phyloP scores from a whole-genome alignment of 2,113 vertebrate species.

The Pongo abelii region DNA sequence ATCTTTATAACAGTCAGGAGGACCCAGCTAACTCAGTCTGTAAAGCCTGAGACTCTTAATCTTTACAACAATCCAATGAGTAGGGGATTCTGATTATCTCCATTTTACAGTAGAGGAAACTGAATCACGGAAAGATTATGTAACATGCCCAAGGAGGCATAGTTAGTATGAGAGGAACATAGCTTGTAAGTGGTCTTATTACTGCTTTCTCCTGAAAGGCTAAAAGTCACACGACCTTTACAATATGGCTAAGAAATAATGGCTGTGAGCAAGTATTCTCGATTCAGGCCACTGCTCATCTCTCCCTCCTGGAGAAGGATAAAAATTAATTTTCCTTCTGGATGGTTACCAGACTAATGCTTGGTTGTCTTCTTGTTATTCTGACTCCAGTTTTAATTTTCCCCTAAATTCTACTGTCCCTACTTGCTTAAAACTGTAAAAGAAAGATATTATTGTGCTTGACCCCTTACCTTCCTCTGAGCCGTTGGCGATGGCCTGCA shows the following conservation, averaged over 20 bases:
- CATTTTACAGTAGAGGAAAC: not conserved
- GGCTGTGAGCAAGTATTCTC: not conserved
- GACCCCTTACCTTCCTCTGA: constrained; percentile 50
- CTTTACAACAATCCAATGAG: not conserved
- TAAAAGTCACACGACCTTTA: not conserved
- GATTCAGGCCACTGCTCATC: not conserved
- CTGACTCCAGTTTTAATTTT: not conserved
- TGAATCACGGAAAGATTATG: not conserved
- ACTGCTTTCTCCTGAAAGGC: not conserved
- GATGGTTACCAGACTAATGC: not conserved
- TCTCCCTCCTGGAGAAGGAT: not conserved
- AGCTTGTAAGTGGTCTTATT: not conserved
- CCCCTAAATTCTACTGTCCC: not conserved
- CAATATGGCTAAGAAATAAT: not conserved
- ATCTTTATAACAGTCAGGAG: not conserved
- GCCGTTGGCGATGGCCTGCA: not conserved
- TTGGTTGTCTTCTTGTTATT: not conserved
- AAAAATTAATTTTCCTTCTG: not conserved
- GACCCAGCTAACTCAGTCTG: no score
- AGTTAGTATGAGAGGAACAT: not conserved
- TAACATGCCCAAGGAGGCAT: not conserved
- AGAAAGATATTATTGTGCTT: not conserved
- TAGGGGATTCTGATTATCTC: not conserved
- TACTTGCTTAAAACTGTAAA: not conserved
- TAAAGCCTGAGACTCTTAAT: not conserved